These are phyloP conservation scores for Podiceps cristatus DNA, from an alignment of 2,113 vertebrate species.

Conservation along the genomic window DNA sequence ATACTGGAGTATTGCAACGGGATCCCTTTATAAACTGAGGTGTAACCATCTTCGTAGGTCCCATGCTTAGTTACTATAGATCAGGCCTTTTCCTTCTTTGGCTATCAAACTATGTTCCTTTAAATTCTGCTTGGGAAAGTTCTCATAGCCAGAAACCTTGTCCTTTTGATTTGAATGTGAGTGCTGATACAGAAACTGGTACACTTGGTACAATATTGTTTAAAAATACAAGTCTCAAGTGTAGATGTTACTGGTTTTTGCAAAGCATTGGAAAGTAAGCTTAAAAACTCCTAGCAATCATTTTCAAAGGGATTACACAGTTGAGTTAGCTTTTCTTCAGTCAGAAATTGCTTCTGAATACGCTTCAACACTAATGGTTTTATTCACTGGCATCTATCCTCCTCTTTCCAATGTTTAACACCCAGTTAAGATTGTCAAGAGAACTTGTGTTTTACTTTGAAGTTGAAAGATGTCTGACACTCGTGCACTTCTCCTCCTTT, in stretches of 20 bases:
- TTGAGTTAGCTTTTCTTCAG: not conserved
- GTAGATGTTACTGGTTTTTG: not conserved
- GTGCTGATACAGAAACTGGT: not conserved
- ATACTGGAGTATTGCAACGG: not conserved
- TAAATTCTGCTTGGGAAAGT: not conserved
- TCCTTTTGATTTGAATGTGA: not conserved
- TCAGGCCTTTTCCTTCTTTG: not conserved
- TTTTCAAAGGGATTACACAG: constrained; percentile 10
- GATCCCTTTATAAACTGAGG: not conserved
- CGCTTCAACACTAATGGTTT: not conserved
- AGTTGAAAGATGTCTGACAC: not conserved
- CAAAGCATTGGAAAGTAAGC: not conserved
- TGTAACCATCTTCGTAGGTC: not conserved
- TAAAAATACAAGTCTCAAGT: not conserved
- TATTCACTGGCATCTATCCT: not conserved
- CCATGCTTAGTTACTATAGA: not conserved
- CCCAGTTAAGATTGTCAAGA: not conserved
- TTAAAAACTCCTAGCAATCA: not conserved
- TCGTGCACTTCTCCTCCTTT: not conserved
- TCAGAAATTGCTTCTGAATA: not conserved
- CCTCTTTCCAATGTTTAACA: not conserved
- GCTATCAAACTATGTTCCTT: not conserved
- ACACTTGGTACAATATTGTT: not conserved
- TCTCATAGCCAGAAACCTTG: not conserved
- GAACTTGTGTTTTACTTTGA: not conserved